Percentiles rank a stretch among this genome's conserved stretches.
Evolutionary conservation across 2,113 vertebrate species (phyloP).

Genomic region (Meles meles): DNA sequence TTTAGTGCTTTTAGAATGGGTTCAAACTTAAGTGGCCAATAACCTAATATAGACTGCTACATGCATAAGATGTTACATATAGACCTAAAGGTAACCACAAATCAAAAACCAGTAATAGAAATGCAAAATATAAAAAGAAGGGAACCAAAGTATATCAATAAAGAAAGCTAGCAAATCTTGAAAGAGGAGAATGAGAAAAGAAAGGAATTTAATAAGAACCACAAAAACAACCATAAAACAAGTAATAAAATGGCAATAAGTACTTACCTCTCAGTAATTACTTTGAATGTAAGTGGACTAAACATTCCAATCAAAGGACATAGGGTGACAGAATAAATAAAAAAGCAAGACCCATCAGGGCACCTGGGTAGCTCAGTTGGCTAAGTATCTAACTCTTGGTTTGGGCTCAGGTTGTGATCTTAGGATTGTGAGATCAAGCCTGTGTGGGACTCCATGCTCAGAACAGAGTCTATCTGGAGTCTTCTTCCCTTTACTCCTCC

Average conservation of each 20-base stretch:
- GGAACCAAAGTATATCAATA: not conserved
- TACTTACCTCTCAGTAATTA: not conserved
- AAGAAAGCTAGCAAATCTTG: not conserved
- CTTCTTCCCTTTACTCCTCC: too few species aligned
- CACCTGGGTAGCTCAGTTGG: too few species aligned
- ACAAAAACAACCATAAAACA: not conserved
- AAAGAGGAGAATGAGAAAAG: not conserved
- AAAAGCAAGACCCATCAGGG: not conserved
- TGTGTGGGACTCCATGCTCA: too few species aligned
- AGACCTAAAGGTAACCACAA: not conserved
- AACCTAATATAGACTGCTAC: not conserved
- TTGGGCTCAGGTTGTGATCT: too few species aligned
- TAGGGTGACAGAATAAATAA: not conserved
- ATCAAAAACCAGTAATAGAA: not conserved
- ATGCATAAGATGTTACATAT: not conserved
- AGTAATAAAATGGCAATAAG: not conserved
- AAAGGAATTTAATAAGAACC: not conserved
- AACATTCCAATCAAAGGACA: not conserved
- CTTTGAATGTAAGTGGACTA: not conserved
- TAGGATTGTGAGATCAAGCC: too few species aligned
- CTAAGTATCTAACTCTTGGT: too few species aligned
- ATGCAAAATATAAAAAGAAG: not conserved
- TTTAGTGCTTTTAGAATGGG: not conserved
- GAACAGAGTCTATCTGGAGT: too few species aligned
- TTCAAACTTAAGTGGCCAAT: not conserved